Conservation (phyloP, 2,888 invertebrate species). For the Capitulum mitella region DNA sequence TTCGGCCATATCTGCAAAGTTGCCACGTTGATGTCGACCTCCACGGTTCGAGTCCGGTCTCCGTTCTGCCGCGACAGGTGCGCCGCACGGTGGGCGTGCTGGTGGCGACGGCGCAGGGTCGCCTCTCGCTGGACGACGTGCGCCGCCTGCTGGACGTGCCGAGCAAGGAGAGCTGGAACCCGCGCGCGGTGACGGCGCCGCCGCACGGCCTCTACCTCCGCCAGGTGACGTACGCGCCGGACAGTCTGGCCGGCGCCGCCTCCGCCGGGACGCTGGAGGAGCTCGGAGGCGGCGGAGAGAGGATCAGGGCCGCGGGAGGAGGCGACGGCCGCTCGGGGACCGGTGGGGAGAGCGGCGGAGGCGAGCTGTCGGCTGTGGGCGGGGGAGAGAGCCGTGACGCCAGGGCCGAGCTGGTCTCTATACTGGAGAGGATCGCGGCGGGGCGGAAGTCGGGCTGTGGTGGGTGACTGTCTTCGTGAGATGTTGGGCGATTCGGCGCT, state of each 20-base stretch:
- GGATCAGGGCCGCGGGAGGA: background rate
- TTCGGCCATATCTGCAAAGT: too few species aligned
- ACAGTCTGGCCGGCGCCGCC: background rate
- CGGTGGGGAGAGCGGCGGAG: background rate
- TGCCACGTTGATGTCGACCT: background rate
- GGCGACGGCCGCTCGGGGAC: background rate
- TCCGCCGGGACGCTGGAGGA: background rate
- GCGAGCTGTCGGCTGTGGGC: background rate
- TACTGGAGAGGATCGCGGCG: too few species aligned
- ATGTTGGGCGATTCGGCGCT: too few species aligned
- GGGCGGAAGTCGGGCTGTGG: too few species aligned
- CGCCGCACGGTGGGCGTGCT: slow-evolving; percentile 66
- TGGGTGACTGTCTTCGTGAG: too few species aligned
- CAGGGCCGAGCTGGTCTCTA: too few species aligned
- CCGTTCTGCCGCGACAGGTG: slow-evolving; percentile 52
- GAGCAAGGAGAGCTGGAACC: slow-evolving; percentile 59
- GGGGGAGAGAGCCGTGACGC: background rate
- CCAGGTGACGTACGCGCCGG: slow-evolving; percentile 49
- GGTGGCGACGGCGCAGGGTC: slow-evolving; percentile 55
- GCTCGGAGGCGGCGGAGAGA: background rate
- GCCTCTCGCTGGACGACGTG: slow-evolving; percentile 56
- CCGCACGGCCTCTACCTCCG: slow-evolving; percentile 63
- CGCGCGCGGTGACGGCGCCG: slow-evolving; percentile 48
- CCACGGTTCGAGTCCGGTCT: background rate
- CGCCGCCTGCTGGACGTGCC: slow-evolving; percentile 71